These are phyloP conservation scores for Muntiacus muntjak DNA, from an alignment of 2,113 vertebrate species.

Conservation along the genomic window DNA sequence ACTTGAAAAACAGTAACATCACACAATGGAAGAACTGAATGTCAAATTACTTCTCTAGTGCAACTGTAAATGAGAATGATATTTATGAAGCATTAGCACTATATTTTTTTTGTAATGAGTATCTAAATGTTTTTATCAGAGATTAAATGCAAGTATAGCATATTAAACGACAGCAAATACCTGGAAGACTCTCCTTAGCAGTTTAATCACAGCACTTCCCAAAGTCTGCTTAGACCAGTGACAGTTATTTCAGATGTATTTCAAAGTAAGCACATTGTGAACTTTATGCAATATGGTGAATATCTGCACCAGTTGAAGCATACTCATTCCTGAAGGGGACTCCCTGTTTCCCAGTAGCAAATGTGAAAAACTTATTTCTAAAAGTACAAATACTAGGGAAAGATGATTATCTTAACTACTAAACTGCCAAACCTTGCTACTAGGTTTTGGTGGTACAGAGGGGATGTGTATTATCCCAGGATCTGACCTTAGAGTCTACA, in stretches of 20 bases:
- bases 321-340: not conserved
- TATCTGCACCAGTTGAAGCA: not conserved
- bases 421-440: not conserved
- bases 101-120: not conserved
- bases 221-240: not conserved
- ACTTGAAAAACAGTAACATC: not conserved
- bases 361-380: not conserved
- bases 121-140: slow-evolving; percentile 29
- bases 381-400: not conserved
- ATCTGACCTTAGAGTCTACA: not conserved
- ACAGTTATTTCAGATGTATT: not conserved
- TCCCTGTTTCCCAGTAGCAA: not conserved
- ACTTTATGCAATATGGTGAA: not conserved
- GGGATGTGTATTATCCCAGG: not conserved
- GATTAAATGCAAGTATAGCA: not conserved
- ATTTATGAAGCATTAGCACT: slow-evolving; percentile 32
- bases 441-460: not conserved
- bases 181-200: slow-evolving; percentile 24
- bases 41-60: not conserved
- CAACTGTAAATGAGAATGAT: not conserved
- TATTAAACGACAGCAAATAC: slow-evolving; percentile 39
- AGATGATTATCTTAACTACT: not conserved
- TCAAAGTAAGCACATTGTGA: slow-evolving; percentile 1
- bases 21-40: not conserved
- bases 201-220: not conserved